Percentiles rank a stretch among this genome's conserved stretches.
Conservation (phyloP, 2,113 vertebrate genomes). For the Cheirogaleus medius region DNA sequence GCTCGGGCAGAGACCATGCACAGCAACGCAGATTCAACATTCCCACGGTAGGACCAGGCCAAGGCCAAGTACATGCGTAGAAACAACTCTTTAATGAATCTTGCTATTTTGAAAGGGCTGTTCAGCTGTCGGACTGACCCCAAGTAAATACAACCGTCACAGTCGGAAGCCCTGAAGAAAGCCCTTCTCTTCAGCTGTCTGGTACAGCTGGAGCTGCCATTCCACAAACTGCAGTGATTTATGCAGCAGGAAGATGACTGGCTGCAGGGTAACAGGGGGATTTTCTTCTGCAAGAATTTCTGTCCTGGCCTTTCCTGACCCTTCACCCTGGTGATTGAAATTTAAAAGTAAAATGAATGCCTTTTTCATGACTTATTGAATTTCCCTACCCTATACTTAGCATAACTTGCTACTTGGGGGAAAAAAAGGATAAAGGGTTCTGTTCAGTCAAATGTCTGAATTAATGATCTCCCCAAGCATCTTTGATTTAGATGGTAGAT, state of each 20-base stretch:
- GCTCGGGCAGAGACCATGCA: neutral
- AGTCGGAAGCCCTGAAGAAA: constrained; percentile 41
- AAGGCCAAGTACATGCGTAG: neutral
- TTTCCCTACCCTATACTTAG: constrained; percentile 38
- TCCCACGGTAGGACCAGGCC: neutral
- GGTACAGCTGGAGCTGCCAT: constrained; percentile 1
- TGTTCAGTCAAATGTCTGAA: constrained; percentile 48
- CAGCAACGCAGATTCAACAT: neutral
- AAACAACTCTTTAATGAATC: neutral
- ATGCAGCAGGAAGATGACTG: constrained; percentile 9
- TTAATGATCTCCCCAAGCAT: constrained; percentile 34
- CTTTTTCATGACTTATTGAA: constrained; percentile 54
- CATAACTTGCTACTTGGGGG: constrained; percentile 34
- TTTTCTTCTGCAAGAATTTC: constrained; percentile 58
- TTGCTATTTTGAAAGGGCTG: constrained; percentile 36
- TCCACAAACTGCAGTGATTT: neutral
- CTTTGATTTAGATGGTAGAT: neutral
- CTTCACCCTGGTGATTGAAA: constrained; percentile 50
- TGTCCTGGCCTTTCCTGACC: constrained; percentile 58
- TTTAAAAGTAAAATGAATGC: constrained; percentile 71
- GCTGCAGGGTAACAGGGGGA: constrained; percentile 2
- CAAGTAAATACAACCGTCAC: constrained; percentile 18
- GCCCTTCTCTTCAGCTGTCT: neutral
- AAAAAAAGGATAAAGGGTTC: constrained; percentile 21
- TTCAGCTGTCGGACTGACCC: constrained; percentile 33